Conservation (phyloP, 37 sponge, comb jelly and placozoan genomes). For the Chondrosia reniformis region DNA sequence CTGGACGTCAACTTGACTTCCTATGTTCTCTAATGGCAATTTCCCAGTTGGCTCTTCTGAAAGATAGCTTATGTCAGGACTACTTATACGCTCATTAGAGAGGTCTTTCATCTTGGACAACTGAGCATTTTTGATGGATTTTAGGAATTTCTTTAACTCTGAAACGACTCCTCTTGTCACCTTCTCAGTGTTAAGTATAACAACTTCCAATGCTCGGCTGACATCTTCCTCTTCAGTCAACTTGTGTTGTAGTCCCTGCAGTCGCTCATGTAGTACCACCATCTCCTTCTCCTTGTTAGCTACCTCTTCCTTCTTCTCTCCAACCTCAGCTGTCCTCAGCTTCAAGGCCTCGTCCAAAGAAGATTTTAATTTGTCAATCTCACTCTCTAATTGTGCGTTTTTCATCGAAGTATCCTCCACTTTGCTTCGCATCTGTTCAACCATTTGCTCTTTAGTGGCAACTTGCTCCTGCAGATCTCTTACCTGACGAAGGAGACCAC, state of each 20-base stretch:
- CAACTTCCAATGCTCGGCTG: not conserved
- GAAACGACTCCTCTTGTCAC: not conserved
- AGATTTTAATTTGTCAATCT: conserved; percentile 46
- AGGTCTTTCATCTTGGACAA: not conserved
- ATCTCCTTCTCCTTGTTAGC: conserved; percentile 15
- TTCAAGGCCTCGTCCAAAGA: conserved; percentile 40
- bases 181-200: conserved; percentile 2
- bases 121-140: conserved; percentile 17
- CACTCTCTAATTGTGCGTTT: conserved; percentile 47
- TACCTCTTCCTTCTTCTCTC: conserved; percentile 43
- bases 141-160: conserved; percentile 8
- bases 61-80: not conserved
- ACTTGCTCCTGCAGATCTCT: conserved; percentile 41
- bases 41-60: not conserved
- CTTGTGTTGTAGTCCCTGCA: not conserved
- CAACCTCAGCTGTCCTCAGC: conserved; percentile 24
- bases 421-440: conserved; percentile 49
- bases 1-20: conserved; percentile 38
- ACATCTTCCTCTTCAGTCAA: not conserved
- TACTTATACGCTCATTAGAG: not conserved
- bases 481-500: not conserved
- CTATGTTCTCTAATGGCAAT: conserved; percentile 13
- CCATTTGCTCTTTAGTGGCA: conserved; percentile 36
- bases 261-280: not conserved
- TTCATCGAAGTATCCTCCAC: conserved; percentile 28